Evolutionary conservation across 2,113 vertebrate genomes (phyloP).

Genomic region (Lycocorax pyrrhopterus): DNA sequence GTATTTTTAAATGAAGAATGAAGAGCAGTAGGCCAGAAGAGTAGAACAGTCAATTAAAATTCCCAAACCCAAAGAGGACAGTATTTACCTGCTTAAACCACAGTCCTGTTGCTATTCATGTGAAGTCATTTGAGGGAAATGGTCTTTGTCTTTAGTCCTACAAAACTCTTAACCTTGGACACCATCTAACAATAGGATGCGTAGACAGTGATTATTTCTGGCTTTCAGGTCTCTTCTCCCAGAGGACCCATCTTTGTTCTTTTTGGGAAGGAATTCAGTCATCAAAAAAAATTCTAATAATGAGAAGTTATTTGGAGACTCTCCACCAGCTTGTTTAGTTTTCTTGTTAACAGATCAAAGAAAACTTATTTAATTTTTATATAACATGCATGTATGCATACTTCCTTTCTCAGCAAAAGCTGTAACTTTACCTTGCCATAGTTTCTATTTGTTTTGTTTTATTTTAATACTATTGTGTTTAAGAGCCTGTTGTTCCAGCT

Average conservation of each 20-base stretch:
- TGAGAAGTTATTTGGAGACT: conserved; percentile 18
- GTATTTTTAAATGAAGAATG: not conserved
- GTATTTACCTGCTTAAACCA: not conserved
- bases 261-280: not conserved
- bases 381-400: conserved; percentile 2
- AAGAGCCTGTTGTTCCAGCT: not conserved
- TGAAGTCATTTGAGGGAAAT: not conserved
- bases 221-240: not conserved
- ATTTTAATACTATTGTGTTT: not conserved
- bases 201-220: conserved; percentile 11
- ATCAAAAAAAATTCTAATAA: not conserved
- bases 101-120: not conserved
- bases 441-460: conserved; percentile 4
- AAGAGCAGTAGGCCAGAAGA: not conserved
- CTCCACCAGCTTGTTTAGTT: conserved; percentile 19
- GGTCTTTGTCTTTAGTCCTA: not conserved
- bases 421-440: not conserved
- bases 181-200: not conserved
- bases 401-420: conserved; percentile 35
- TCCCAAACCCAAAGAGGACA: not conserved
- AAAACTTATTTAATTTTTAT: conserved; percentile 7
- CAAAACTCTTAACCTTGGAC: not conserved
- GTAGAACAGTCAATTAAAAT: not conserved
- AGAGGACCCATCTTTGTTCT: conserved; percentile 4
- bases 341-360: conserved; percentile 35